These are phyloP conservation scores for Ataeniobius toweri DNA, from an alignment of 2,797 vertebrate genomes.

Conservation along the genomic window DNA sequence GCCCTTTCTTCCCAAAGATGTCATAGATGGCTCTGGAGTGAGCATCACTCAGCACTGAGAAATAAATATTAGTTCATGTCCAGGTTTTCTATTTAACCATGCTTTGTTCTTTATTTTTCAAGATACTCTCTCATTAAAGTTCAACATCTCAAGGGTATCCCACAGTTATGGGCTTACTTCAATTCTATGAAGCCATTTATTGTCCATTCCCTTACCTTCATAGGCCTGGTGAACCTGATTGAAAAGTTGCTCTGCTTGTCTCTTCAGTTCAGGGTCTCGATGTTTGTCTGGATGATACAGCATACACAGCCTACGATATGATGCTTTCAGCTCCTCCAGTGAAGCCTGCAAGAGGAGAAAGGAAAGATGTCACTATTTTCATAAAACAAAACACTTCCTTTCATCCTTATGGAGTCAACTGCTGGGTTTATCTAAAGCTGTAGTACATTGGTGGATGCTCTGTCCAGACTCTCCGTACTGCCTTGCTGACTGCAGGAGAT, in stretches of 20 bases:
- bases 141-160: too few relatives aligned
- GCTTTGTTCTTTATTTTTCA: background rate
- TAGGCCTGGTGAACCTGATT: constrained; percentile 96
- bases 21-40: constrained; percentile 98
- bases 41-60: constrained; percentile 91
- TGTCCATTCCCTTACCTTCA: constrained; percentile 84
- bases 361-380: background rate
- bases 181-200: background rate
- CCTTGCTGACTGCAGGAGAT: background rate
- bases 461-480: background rate
- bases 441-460: background rate
- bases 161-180: background rate
- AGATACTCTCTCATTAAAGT: background rate
- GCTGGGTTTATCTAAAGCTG: background rate
- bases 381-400: background rate
- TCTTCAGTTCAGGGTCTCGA: constrained; percentile 92
- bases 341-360: constrained; percentile 83
- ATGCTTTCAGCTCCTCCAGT: constrained; percentile 92
- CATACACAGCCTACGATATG: constrained; percentile 96
- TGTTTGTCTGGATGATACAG: constrained; percentile 99
- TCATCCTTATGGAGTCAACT: background rate
- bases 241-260: constrained; percentile 92
- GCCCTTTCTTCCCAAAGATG: constrained; percentile 95
- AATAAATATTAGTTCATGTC: constrained; percentile 6
- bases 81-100: background rate